phyloP scores from a whole-genome alignment of 2,888 invertebrate species.

The Bombylius major region DNA sequence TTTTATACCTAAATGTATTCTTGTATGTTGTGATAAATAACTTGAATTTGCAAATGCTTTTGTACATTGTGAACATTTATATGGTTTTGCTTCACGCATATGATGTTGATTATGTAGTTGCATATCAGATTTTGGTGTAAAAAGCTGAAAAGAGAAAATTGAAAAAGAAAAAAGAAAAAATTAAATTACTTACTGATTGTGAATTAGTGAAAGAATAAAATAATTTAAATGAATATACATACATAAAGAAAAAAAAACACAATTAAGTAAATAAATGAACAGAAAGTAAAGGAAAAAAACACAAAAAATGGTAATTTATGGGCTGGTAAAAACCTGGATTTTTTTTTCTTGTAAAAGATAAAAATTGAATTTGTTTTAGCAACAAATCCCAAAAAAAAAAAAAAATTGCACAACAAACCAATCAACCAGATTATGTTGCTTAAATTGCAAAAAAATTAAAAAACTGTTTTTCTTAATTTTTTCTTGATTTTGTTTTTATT shows the following conservation, averaged over 20 bases:
- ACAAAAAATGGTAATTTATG: no score
- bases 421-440: no score
- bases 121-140: conserved; percentile 93
- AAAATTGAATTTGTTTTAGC: no score
- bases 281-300: no score
- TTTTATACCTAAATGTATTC: conserved; percentile 98
- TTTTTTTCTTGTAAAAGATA: no score
- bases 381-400: no score
- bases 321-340: no score
- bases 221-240: not conserved
- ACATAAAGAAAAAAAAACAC: not conserved
- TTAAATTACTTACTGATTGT: not conserved
- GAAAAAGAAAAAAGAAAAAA: conserved; percentile 21
- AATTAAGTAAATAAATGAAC: no score
- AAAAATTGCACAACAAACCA: no score
- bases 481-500: no score
- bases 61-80: conserved; percentile 98
- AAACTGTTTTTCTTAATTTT: no score
- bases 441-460: no score
- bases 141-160: conserved; percentile 60
- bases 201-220: not conserved
- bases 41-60: conserved; percentile 99
- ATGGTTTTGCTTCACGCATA: conserved; percentile 98
- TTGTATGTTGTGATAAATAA: conserved; percentile 96
- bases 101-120: conserved; percentile 96